Evolutionary conservation across 1,140 invertebrate species (phyloP).

Genomic region (Drosophila navojoa): DNA sequence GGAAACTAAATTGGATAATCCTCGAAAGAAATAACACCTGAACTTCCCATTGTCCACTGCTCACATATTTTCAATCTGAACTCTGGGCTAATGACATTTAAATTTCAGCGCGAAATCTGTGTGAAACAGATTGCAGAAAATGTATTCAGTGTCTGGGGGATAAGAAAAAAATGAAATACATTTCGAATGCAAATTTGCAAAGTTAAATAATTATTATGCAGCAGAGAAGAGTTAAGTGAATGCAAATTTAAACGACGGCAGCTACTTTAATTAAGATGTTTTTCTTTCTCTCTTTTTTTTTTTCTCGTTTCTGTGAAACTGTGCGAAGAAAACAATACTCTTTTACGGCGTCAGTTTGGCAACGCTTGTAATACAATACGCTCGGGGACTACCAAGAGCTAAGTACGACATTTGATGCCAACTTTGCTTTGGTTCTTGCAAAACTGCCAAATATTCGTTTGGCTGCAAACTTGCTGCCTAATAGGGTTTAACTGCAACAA

Average conservation of each 20-base stretch:
- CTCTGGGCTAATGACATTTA: conserved; percentile 71
- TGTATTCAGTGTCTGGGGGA: conserved; percentile 34
- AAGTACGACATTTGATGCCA: conserved; percentile 39
- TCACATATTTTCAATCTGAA: conserved; percentile 56
- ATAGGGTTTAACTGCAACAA: conserved; percentile 51
- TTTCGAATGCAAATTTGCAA: conserved; percentile 40
- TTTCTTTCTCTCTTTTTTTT: not conserved
- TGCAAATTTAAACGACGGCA: conserved; percentile 29
- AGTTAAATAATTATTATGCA: conserved; percentile 45
- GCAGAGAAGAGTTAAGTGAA: conserved; percentile 21
- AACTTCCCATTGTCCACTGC: not conserved
- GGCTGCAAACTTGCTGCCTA: conserved; percentile 40
- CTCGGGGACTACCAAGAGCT: conserved; percentile 28
- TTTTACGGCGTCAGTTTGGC: conserved; percentile 8
- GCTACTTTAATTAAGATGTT: conserved; percentile 62
- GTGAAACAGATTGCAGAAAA: conserved; percentile 5
- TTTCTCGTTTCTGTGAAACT: conserved; percentile 17
- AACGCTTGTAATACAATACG: conserved; percentile 14
- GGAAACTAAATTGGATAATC: too few species aligned
- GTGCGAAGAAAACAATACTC: conserved; percentile 26
- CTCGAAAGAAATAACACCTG: too few species aligned
- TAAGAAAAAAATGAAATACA: conserved; percentile 11
- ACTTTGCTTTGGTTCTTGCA: conserved; percentile 12
- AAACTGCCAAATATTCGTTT: conserved; percentile 22
- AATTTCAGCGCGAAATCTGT: conserved; percentile 53